These are phyloP conservation scores for Rhagonycha fulva DNA, from an alignment of 2,888 invertebrate genomes.

Conservation along the genomic window DNA sequence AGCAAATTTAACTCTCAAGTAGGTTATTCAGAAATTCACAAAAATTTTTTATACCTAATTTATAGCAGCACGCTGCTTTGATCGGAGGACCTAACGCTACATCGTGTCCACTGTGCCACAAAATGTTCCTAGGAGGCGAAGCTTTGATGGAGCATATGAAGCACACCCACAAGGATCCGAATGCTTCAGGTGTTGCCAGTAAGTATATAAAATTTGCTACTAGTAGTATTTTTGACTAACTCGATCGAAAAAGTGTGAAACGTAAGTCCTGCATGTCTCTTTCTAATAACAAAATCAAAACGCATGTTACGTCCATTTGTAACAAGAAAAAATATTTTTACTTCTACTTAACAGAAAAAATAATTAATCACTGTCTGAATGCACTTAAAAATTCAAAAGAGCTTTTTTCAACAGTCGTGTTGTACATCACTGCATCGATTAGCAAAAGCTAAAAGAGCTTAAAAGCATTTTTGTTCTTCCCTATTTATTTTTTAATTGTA, in stretches of 20 bases:
- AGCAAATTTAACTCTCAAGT: neutral
- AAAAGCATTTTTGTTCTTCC: conserved; percentile 41
- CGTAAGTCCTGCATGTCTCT: neutral
- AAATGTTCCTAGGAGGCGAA: conserved; percentile 91
- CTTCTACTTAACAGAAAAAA: conserved; percentile 21
- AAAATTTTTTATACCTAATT: conserved; percentile 40
- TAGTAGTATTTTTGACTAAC: neutral
- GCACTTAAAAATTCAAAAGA: conserved; percentile 48
- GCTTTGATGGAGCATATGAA: conserved; percentile 96
- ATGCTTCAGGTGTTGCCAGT: conserved; percentile 87
- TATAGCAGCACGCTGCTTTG: conserved; percentile 94
- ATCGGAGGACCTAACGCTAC: conserved; percentile 91
- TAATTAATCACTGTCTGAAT: conserved; percentile 50
- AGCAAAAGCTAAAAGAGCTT: conserved; percentile 35
- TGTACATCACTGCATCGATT: conserved; percentile 35
- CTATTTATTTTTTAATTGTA: conserved; percentile 37
- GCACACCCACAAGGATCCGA: conserved; percentile 91
- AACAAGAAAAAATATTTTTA: conserved; percentile 16
- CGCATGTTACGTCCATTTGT: conserved; percentile 5
- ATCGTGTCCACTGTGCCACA: conserved; percentile 92
- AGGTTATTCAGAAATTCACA: neutral
- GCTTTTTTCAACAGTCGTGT: conserved; percentile 37
- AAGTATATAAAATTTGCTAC: conserved; percentile 59
- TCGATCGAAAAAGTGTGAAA: neutral
- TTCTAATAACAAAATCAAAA: neutral